Evolutionary conservation across 1,140 invertebrate genomes (phyloP).

Genomic region (Drosophila bocqueti): DNA sequence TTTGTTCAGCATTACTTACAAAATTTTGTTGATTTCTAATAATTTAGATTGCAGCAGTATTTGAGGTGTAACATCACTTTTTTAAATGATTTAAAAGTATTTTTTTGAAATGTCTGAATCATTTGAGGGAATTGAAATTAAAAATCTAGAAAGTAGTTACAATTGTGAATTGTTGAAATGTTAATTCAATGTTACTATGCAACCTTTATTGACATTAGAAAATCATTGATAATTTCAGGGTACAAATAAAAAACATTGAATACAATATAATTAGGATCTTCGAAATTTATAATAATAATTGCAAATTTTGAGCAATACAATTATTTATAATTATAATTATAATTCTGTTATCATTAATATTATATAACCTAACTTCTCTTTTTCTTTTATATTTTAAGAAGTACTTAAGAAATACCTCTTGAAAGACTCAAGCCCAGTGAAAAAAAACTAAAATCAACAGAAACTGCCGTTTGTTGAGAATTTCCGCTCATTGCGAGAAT

Average conservation of each 20-base stretch:
- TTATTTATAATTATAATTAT: no score
- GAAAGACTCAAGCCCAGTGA: not conserved
- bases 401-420: not conserved
- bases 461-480: conserved; percentile 8
- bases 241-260: no score
- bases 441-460: not conserved
- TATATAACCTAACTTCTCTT: not conserved
- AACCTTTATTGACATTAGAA: no score
- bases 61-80: no score
- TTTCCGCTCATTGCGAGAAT: not conserved
- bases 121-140: not conserved
- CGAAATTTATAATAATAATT: no score
- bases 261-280: no score
- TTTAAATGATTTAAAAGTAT: no score
- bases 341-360: not conserved
- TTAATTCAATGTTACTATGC: not conserved
- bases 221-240: no score
- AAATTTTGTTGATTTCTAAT: no score
- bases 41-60: no score
- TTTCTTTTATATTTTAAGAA: not conserved
- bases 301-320: not conserved
- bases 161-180: not conserved
- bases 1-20: no score
- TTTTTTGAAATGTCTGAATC: not conserved
- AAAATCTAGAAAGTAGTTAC: no score